Evolutionary conservation across 2,113 vertebrate species (phyloP).

Genomic region (Oncorhynchus nerka): DNA sequence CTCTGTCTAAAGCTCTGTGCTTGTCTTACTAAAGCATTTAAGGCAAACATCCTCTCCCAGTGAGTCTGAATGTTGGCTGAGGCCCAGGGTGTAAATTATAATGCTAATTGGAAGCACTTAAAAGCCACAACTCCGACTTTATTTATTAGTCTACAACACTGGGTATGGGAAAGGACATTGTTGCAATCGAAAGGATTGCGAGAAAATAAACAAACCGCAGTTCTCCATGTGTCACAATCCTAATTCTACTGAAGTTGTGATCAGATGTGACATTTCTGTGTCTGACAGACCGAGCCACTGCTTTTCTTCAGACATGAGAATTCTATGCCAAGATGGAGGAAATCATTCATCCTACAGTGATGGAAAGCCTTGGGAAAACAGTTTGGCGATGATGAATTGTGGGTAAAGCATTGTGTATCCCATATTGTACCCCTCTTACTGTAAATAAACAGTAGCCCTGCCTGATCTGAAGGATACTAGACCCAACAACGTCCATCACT

Average conservation of each 20-base stretch:
- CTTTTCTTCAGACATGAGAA: background rate
- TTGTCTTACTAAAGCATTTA: constrained; percentile 17
- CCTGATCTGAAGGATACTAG: background rate
- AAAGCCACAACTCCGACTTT: constrained; percentile 5
- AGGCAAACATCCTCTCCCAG: background rate
- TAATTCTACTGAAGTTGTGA: background rate
- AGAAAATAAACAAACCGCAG: constrained; percentile 14
- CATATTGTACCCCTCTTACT: background rate
- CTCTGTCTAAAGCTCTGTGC: background rate
- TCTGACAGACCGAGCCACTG: background rate
- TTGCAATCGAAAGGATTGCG: constrained; percentile 8
- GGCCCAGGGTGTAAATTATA: constrained; percentile 12
- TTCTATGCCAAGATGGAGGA: background rate
- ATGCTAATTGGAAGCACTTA: constrained; percentile 23
- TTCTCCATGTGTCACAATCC: background rate
- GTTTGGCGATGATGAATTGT: background rate
- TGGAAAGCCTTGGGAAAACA: background rate
- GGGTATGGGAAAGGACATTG: constrained; percentile 27
- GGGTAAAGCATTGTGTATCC: background rate
- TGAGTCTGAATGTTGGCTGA: constrained; percentile 14
- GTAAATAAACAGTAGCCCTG: background rate
- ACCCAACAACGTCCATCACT: background rate
- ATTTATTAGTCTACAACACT: constrained; percentile 42
- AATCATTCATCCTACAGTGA: background rate
- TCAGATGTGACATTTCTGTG: background rate